Percentiles rank a stretch among this genome's conserved stretches.
Evolutionary conservation across 2,888 invertebrate species (phyloP).

Genomic region (Pheosia gnoma): DNA sequence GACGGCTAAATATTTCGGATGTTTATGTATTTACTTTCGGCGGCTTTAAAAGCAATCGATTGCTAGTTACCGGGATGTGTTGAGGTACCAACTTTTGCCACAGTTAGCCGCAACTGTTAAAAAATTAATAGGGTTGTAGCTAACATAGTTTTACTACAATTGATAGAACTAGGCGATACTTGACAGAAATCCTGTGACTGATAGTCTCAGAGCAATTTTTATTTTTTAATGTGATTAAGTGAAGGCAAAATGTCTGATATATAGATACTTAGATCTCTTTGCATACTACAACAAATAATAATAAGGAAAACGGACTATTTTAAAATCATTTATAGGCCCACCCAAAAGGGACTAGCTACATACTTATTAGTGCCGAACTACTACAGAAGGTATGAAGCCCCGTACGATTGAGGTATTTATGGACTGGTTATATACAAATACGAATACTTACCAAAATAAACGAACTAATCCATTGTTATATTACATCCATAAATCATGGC

Average conservation of each 20-base stretch:
- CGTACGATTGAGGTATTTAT: neutral
- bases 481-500: constrained; percentile 5
- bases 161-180: no score
- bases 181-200: no score
- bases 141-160: neutral
- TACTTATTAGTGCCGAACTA: no score
- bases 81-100: constrained; percentile 15
- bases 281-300: no score
- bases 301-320: no score
- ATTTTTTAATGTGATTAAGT: no score
- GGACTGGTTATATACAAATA: neutral
- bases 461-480: neutral
- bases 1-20: constrained; percentile 37
- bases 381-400: neutral
- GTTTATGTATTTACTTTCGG: constrained; percentile 38
- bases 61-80: constrained; percentile 37
- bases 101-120: neutral
- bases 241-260: no score
- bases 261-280: no score
- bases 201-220: no score
- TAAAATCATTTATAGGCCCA: no score
- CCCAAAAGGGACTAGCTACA: no score
- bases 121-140: constrained; percentile 1
- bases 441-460: neutral
- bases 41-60: constrained; percentile 21